A percentile compares a stretch with the other conserved stretches of the same genome.
phyloP scores from a whole-genome alignment of 2,113 vertebrate species.

The Barbus barbus region DNA sequence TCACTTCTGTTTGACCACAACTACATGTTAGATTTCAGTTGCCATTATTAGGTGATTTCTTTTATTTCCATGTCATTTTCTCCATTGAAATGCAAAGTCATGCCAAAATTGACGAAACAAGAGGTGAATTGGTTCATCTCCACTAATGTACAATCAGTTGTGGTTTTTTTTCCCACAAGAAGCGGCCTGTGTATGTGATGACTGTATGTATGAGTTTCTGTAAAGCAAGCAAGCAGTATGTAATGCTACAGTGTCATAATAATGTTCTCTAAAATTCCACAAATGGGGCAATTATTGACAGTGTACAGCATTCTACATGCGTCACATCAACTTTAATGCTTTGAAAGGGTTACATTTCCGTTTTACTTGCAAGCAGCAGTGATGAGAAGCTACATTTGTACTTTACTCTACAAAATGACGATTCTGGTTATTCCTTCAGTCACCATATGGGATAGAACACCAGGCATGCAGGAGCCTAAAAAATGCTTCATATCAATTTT shows the following conservation, averaged over 20 bases:
- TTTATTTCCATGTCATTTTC: conserved; percentile 38
- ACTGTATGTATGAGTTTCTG: conserved; percentile 39
- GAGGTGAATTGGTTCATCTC: conserved; percentile 53
- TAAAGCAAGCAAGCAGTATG: conserved; percentile 29
- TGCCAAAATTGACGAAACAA: conserved; percentile 58
- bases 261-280: neutral
- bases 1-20: conserved; percentile 24
- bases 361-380: conserved; percentile 47
- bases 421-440: neutral
- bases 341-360: neutral
- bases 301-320: neutral
- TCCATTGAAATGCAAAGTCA: conserved; percentile 61
- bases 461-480: conserved; percentile 25
- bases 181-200: neutral
- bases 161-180: conserved; percentile 61
- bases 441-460: conserved; percentile 32
- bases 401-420: conserved; percentile 47
- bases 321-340: conserved; percentile 5
- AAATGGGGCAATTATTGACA: conserved; percentile 1
- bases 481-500: conserved; percentile 8
- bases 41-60: conserved; percentile 12
- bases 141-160: conserved; percentile 69
- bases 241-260: conserved; percentile 1
- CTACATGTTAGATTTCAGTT: neutral
- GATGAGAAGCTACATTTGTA: conserved; percentile 49